A percentile compares a stretch with the other conserved stretches of the same genome.
Evolutionary conservation across 2,113 vertebrate species (phyloP).

Genomic region (Machaerirhynchus nigripectus): DNA sequence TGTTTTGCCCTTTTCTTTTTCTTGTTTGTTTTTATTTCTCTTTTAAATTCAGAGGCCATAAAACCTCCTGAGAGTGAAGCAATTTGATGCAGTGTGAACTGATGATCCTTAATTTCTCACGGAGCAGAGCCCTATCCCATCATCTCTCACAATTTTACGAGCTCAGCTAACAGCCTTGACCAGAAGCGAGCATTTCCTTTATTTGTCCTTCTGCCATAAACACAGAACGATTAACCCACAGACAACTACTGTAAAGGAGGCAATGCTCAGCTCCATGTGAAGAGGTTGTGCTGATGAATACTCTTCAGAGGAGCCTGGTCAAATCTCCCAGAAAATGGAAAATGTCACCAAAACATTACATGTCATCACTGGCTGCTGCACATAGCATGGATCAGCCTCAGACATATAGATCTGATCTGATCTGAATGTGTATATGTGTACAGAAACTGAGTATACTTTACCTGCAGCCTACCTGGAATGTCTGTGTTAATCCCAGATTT

Average conservation of each 20-base stretch:
- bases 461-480: background rate
- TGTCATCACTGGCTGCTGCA: background rate
- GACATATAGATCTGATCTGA: background rate
- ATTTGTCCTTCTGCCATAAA: background rate
- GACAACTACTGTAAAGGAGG: background rate
- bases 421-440: accelerated
- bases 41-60: background rate
- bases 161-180: background rate
- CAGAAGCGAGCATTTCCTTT: background rate
- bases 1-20: background rate
- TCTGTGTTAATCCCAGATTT: background rate
- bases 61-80: background rate
- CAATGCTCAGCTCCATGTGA: background rate
- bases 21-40: background rate
- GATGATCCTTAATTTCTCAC: background rate
- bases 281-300: background rate
- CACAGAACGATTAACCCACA: background rate
- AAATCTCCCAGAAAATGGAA: background rate
- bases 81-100: background rate
- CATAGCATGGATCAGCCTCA: background rate
- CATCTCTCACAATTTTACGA: background rate
- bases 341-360: background rate
- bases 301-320: background rate
- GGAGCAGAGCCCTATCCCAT: background rate
- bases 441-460: background rate